These are phyloP conservation scores for Sphyrna mokarran DNA, from an alignment of 2,113 vertebrate species.

Conservation along the genomic window DNA sequence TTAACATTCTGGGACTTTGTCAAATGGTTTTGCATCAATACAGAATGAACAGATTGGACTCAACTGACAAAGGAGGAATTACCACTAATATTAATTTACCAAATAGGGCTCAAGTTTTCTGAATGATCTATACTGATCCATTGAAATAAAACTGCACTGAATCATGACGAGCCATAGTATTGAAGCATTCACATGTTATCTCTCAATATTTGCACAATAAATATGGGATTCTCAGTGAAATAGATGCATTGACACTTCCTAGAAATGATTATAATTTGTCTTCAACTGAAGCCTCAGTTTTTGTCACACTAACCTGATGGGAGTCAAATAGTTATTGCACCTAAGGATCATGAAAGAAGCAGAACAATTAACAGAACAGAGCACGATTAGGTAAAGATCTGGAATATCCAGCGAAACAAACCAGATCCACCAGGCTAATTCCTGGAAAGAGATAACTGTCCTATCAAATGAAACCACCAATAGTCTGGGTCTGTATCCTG, in stretches of 20 bases:
- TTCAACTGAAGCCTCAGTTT: not conserved
- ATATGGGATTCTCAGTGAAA: not conserved
- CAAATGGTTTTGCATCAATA: not conserved
- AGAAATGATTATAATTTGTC: not conserved
- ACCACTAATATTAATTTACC: not conserved
- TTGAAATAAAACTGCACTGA: not conserved
- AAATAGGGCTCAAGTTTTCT: not conserved
- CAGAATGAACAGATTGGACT: not conserved
- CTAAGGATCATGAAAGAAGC: not conserved
- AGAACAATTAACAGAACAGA: not conserved
- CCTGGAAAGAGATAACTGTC: too few relatives aligned
- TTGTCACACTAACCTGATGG: not conserved
- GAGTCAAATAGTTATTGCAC: not conserved
- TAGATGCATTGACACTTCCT: not conserved
- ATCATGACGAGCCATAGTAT: not conserved
- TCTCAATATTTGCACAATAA: not conserved
- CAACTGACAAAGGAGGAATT: not conserved
- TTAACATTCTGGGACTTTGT: not conserved
- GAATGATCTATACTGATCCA: not conserved
- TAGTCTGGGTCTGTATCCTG: too few relatives aligned
- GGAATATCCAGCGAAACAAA: not conserved
- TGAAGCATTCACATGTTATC: not conserved
- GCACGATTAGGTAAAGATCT: not conserved
- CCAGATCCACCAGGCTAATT: too few relatives aligned
- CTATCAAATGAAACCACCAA: too few relatives aligned